Evolutionary conservation across 2,113 vertebrate species (phyloP), one percentile per base, ranked within the genome.

Genomic region (Petrocephalus microphthalmus): DNA sequence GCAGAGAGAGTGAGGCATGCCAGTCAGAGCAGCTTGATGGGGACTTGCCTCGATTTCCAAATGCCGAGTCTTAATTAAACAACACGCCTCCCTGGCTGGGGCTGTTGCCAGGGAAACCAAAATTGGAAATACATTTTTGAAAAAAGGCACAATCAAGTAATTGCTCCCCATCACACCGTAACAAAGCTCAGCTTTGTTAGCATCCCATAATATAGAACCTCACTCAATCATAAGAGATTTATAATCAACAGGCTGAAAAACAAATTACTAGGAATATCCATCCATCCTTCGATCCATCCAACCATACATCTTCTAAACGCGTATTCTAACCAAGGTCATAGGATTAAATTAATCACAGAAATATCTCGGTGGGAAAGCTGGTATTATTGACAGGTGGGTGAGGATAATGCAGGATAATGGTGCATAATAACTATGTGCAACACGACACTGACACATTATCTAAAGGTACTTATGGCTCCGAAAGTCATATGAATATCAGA

Each of bases 31-130:
- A 60, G 82, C 86, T 88, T 90, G 90, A 90, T 90, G 85, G 67
- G n/a, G 85, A 51, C 53, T 51, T 84, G 89, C 90, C 90, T 90
- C 88, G 85, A 89, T 90, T 92, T 89, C 54, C 64, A 89, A 89
- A 78, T 87, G 84, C 84, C 20, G 47, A 51, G 81, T 86, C 53
- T 87, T 91, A 91, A 92, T 92, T 91, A 91, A 91, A 91, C 86
- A 29, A 37, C 56, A 88, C 45, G 51, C 57, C 88, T 89, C 71
- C 54, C 88, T 89, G 88, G 87, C 88, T 90, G 89, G 51, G 20
- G 74, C 85, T 89, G 91, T 91, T 89, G 89, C 89, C 88, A 52
- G 78, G 91, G 90, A 88, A 89, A 91, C 85, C 74, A 25, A 78
- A 87, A 82, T 71, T 54, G 87, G 60, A 60, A 56, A 74, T 49